Evolutionary conservation across 2,888 invertebrate genomes (phyloP), one percentile per base, ranked within the genome.

Genomic region (Epistrophella euchroma): DNA sequence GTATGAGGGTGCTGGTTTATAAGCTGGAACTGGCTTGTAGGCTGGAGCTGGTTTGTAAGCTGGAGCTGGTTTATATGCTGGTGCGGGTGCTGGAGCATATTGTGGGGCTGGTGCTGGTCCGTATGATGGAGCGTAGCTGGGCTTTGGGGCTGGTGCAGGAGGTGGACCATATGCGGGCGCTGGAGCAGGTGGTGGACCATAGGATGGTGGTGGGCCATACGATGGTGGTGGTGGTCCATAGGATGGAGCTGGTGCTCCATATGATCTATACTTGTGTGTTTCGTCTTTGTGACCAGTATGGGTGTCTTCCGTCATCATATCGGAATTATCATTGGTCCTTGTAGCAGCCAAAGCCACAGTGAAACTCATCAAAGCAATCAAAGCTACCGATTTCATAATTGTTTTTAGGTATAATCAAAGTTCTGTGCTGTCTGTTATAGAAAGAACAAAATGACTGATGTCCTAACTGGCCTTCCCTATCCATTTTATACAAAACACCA

Each of bases 401-500:
- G 19, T 71, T n/a, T n/a, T n/a, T n/a, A n/a, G n/a, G 25, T 43
- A 2, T 11, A n/a, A 45, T 25, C 32, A 13, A 35, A 19, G 35
- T 68, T 50, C 19, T 55, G 28, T n/a, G 15, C 22, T 55, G 40
- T 37, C 22, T 58, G 25, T 58, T 13, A 50, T 22, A 35, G 45
- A 58, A 17, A 45, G 50, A 73, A 55, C 52, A 47, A 72, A 45
- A 28, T 60, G 32, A 85, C 85, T 85, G 81, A 81, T 72, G 35
- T 85, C 81, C 85, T 85, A 75, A 73, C 73, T 85, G 85, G 72
- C 72, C 68, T 73, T 70, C 81, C 10, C 37, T 32, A 47, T 76
- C 45, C 68, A 81, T 77, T 85, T 85, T 85, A 85, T 85, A 85
- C 72, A 10, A 81, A 76, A 56, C 68, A 85, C 32, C 4, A 25